Conservation (phyloP, 2,797 vertebrate genomes). For the Furcifer pardalis region DNA sequence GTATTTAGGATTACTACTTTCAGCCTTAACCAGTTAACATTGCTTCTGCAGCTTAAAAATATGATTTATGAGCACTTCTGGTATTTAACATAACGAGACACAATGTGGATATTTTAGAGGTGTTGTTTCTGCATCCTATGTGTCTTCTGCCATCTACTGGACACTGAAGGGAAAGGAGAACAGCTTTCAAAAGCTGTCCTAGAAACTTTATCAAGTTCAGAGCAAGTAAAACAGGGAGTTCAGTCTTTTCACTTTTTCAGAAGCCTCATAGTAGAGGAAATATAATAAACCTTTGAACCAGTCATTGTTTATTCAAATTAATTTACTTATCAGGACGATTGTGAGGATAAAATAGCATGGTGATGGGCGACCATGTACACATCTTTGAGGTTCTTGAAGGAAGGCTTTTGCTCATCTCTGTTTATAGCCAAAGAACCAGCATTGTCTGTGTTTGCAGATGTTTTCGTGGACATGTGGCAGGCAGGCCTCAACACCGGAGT, state of each 20-base stretch:
- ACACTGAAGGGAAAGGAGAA: not conserved
- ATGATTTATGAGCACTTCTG: not conserved
- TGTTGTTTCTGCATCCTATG: not conserved
- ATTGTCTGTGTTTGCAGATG: too few relatives aligned
- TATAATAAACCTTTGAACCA: not conserved
- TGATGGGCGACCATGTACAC: not conserved
- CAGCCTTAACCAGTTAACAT: not conserved
- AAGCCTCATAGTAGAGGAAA: not conserved
- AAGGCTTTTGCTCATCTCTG: too few relatives aligned
- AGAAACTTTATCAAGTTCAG: not conserved
- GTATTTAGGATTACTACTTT: not conserved
- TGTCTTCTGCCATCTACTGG: constrained; percentile 14
- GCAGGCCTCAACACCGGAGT: too few relatives aligned
- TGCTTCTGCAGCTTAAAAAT: not conserved
- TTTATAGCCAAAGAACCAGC: too few relatives aligned
- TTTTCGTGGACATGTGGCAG: too few relatives aligned
- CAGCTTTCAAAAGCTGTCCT: not conserved
- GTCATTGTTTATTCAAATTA: not conserved
- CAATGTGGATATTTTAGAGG: not conserved
- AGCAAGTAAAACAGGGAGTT: not conserved
- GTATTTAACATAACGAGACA: not conserved
- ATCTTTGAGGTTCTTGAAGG: not conserved
- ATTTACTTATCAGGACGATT: not conserved
- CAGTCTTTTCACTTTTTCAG: too few relatives aligned
- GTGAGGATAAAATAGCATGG: not conserved